These are phyloP conservation scores for Aporophyla lueneburgensis DNA, from an alignment of 2,888 invertebrate species.

Conservation along the genomic window DNA sequence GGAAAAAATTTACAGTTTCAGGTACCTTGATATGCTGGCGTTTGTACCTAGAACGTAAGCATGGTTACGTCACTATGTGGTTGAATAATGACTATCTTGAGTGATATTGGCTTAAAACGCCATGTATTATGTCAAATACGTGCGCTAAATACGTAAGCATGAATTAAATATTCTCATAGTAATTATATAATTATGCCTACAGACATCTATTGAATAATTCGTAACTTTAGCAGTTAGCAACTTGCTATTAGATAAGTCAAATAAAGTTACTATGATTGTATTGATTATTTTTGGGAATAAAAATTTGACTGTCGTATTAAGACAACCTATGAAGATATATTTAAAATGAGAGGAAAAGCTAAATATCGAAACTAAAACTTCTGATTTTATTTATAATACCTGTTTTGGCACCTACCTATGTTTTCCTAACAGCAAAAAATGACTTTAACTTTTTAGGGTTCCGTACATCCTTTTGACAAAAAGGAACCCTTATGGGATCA, in stretches of 20 bases:
- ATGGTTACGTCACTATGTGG: conserved; percentile 1
- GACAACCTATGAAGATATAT: neutral
- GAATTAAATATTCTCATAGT: conserved; percentile 39
- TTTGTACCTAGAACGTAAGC: too few relatives aligned
- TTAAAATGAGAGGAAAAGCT: neutral
- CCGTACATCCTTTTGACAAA: too few relatives aligned
- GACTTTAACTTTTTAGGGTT: too few relatives aligned
- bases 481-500: too few relatives aligned
- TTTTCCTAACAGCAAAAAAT: neutral
- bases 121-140: conserved; percentile 7
- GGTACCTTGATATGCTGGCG: too few relatives aligned
- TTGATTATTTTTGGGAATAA: neutral
- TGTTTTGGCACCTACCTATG: neutral
- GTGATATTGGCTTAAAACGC: conserved; percentile 33
- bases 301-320: neutral
- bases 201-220: conserved; percentile 1
- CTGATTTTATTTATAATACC: neutral
- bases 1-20: too few relatives aligned
- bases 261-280: neutral
- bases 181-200: conserved; percentile 1
- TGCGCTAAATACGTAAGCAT: conserved; percentile 16
- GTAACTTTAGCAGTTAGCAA: neutral
- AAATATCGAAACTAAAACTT: neutral
- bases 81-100: conserved; percentile 29
- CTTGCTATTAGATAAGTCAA: neutral